phyloP scores from a whole-genome alignment of 2,888 invertebrate species.

The Crematogaster levior region DNA sequence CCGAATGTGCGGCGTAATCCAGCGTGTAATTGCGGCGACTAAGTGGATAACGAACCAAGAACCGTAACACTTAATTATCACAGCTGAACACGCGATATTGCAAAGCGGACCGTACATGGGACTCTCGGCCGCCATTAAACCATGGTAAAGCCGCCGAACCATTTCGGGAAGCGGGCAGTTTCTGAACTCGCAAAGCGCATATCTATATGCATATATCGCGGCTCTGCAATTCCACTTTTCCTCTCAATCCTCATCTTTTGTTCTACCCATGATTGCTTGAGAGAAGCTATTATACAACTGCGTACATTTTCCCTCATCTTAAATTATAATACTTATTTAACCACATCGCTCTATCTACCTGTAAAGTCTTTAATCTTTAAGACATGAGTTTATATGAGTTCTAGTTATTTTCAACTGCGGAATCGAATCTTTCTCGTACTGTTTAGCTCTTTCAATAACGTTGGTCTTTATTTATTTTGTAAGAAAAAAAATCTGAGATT shows the following conservation, averaged over 20 bases:
- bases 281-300: neutral
- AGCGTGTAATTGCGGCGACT: conserved; percentile 67
- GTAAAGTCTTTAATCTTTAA: neutral
- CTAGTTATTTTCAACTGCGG: neutral
- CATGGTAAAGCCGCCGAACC: conserved; percentile 39
- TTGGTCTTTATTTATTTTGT: neutral
- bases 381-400: neutral
- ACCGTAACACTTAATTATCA: conserved; percentile 73
- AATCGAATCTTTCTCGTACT: neutral
- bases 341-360: neutral
- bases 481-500: neutral
- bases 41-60: conserved; percentile 71
- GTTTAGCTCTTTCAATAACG: neutral
- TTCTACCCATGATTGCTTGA: neutral
- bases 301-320: neutral
- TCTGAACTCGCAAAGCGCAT: conserved; percentile 19
- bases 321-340: neutral
- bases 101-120: conserved; percentile 41
- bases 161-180: conserved; percentile 23
- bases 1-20: conserved; percentile 61
- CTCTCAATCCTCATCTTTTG: neutral
- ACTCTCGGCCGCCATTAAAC: conserved; percentile 43
- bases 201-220: conserved; percentile 10
- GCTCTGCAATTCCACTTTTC: neutral
- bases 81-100: conserved; percentile 61